Percentiles rank a stretch among this genome's conserved stretches.
These are phyloP conservation scores for Gracilinanus agilis DNA, from an alignment of 2,113 vertebrate genomes.

Conservation along the genomic window DNA sequence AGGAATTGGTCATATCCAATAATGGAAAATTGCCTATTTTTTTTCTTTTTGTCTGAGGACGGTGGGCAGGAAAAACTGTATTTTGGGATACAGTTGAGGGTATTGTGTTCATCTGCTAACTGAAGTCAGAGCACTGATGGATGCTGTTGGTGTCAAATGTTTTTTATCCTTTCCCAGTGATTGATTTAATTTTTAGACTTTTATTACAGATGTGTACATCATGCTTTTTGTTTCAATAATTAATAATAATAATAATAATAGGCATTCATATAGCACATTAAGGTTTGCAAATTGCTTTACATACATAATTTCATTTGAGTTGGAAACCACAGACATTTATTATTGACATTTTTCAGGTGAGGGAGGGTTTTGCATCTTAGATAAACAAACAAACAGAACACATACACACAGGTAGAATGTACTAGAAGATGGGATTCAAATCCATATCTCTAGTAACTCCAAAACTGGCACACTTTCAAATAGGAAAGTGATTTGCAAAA, in stretches of 20 bases:
- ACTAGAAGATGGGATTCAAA: background rate
- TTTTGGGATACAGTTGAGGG: background rate
- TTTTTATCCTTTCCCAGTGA: background rate
- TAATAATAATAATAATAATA: slow-evolving; percentile 9
- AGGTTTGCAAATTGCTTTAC: background rate
- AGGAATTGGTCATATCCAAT: slow-evolving; percentile 60
- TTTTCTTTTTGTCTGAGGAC: background rate
- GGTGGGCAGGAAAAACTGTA: background rate
- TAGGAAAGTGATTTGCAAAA: background rate
- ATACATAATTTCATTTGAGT: background rate
- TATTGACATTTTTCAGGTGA: background rate
- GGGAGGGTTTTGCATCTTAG: background rate
- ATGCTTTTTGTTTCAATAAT: background rate
- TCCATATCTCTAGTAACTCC: background rate
- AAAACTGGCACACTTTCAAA: background rate
- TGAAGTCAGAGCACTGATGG: background rate
- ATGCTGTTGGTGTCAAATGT: background rate
- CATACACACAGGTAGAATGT: background rate
- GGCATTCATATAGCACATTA: background rate
- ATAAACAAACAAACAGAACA: background rate
- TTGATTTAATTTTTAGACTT: background rate
- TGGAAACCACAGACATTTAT: background rate
- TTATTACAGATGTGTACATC: background rate
- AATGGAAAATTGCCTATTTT: slow-evolving; percentile 16
- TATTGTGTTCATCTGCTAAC: background rate